Evolutionary conservation across 2,888 invertebrate genomes (phyloP).

Genomic region (Copidosoma aretas): DNA sequence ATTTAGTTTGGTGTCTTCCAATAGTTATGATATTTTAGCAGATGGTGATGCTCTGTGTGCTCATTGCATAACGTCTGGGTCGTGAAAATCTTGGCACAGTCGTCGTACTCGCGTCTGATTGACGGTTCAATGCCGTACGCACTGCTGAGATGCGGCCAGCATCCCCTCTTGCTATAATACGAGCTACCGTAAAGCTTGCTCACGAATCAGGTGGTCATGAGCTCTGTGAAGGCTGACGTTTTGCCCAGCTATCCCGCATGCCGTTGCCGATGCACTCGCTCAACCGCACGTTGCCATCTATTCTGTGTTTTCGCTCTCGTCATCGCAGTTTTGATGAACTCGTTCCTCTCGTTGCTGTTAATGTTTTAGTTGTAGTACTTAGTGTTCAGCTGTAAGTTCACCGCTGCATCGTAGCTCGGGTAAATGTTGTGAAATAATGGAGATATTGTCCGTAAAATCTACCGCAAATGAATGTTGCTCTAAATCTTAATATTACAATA

Average conservation of each 20-base stretch:
- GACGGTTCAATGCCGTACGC: slow-evolving; percentile 59
- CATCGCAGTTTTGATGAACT: slow-evolving; percentile 54
- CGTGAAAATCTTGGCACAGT: slow-evolving; percentile 62
- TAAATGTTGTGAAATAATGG: slow-evolving; percentile 67
- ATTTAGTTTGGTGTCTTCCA: too few relatives aligned
- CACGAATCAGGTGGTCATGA: slow-evolving; percentile 60
- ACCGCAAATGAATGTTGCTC: too few relatives aligned
- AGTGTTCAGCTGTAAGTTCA: slow-evolving; percentile 63
- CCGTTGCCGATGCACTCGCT: slow-evolving; percentile 43
- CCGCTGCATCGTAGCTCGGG: slow-evolving; percentile 63
- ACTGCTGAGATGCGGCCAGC: slow-evolving; percentile 64
- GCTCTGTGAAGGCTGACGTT: slow-evolving; percentile 56
- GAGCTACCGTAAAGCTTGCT: slow-evolving; percentile 64
- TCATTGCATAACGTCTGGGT: slow-evolving; percentile 62
- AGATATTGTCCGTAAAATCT: too few relatives aligned
- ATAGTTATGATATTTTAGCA: too few relatives aligned
- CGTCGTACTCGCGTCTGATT: slow-evolving; percentile 58
- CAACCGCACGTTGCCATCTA: slow-evolving; percentile 48
- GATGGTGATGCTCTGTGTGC: slow-evolving; percentile 61
- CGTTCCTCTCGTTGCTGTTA: slow-evolving; percentile 53
- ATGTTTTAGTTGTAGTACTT: slow-evolving; percentile 56
- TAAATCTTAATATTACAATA: too few relatives aligned
- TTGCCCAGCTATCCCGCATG: slow-evolving; percentile 23
- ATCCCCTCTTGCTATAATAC: slow-evolving; percentile 63
- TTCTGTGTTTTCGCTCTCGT: slow-evolving; percentile 58